Evolutionary conservation across 2,797 vertebrate species (phyloP), one percentile per base, ranked within the genome.

Genomic region (Acrossocheilus fasciatus): DNA sequence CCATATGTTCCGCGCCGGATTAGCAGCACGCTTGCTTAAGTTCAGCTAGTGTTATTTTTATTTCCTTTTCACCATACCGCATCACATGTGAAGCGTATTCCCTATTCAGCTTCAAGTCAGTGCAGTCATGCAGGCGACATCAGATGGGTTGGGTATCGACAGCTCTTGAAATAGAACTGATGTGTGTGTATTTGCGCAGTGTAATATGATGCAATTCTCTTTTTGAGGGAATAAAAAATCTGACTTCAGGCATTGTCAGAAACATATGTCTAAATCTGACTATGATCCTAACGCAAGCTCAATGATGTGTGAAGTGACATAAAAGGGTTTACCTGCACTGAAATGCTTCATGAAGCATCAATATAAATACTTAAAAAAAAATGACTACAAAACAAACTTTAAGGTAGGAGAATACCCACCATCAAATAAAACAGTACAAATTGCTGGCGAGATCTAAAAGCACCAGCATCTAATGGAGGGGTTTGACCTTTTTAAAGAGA

Each of bases 401-500:
- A 76, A 50, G 47, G 54, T 54, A 75, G 73, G 30, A 59, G 17
- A 86, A 89, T 66, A 74, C 20, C 59, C 45, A 57, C 6, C 10
- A 43, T 70, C 64, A 41, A 75, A 68, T 68, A 30, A 82, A 72
- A 36, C 6, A 8, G 59, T 69, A 84, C 77, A 88, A 75, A 89
- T 86, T 23, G 74, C 43, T 43, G 23, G 66, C 7, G 10, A 41
- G 66, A 45, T 74, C 15, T 26, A 30, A 85, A 86, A 52, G 82
- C 45, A 77, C 17, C 41, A 23, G 23, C 64, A 62, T 75, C 66
- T 80, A 85, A 86, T 88, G 45, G 75, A 86, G 82, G 57, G 78
- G 69, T 80, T 64, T 88, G 81, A 88, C 86, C 87, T 88, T 90
- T 89, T 87, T 70, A 78, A 85, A 86, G 30, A 74, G 41, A 82